phyloP scores from a whole-genome alignment of 2,888 invertebrate species.

The Pseudanteris insignis region DNA sequence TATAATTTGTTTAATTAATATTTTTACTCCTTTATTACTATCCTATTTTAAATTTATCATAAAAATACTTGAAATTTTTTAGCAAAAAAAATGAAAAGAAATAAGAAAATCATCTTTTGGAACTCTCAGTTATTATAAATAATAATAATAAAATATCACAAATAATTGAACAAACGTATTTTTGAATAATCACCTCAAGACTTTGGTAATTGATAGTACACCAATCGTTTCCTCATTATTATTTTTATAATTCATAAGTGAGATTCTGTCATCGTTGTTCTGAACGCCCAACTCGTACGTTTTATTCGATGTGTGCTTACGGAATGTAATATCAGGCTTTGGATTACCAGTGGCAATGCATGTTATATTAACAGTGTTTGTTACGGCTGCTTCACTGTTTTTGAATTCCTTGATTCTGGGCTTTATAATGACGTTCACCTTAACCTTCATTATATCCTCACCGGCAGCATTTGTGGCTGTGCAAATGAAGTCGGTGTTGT shows the following conservation, averaged over 20 bases:
- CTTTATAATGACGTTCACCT: constrained; percentile 76
- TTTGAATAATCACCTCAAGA: constrained; percentile 37
- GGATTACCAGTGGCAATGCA: constrained; percentile 86
- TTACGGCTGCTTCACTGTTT: constrained; percentile 76
- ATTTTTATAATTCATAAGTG: constrained; percentile 70
- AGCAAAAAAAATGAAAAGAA: too few relatives aligned
- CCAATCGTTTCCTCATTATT: constrained; percentile 72
- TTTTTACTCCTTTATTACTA: too few relatives aligned
- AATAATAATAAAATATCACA: too few relatives aligned
- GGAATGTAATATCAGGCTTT: constrained; percentile 81
- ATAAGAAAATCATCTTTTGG: too few relatives aligned
- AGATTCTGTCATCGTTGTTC: constrained; percentile 74
- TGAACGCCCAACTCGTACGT: constrained; percentile 74
- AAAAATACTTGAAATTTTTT: too few relatives aligned
- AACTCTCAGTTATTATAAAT: too few relatives aligned
- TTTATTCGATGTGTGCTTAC: constrained; percentile 75
- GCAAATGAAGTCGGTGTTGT: constrained; percentile 84
- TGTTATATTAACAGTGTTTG: constrained; percentile 73
- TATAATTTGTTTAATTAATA: too few relatives aligned
- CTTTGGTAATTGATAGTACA: constrained; percentile 74
- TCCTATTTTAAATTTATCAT: too few relatives aligned
- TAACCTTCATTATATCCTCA: constrained; percentile 74
- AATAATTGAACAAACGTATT: too few relatives aligned
- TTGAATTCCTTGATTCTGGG: constrained; percentile 82
- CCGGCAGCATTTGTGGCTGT: constrained; percentile 84